Evolutionary conservation across 2,797 vertebrate species (phyloP).

Genomic region (Pseudotriccus pelzelni): DNA sequence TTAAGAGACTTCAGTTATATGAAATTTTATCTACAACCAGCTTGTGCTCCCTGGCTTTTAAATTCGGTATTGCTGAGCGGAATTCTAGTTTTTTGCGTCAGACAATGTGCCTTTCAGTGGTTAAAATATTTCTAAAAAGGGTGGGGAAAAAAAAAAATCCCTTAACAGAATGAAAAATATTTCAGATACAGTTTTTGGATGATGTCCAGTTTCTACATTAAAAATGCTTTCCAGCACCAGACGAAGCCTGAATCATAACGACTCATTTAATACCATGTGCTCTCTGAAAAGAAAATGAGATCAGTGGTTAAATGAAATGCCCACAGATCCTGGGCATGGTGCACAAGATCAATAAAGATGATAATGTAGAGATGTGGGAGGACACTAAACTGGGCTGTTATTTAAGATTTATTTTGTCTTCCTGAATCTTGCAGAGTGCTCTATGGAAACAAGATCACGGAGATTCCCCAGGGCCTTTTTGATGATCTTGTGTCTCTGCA

Average conservation of each 20-base stretch:
- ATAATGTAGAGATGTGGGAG: constrained; percentile 21
- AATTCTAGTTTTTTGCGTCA: not conserved
- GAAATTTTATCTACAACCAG: constrained; percentile 8
- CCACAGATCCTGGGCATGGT: constrained; percentile 32
- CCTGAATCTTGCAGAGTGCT: constrained; percentile 86
- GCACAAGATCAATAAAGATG: constrained; percentile 47
- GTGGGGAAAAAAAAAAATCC: not conserved
- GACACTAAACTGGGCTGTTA: constrained; percentile 32
- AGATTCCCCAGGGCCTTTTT: constrained; percentile 96
- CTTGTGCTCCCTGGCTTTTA: constrained; percentile 7
- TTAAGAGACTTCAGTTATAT: not conserved
- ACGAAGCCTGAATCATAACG: constrained; percentile 55
- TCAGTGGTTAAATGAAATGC: constrained; percentile 47
- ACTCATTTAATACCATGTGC: constrained; percentile 62
- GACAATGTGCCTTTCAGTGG: not conserved
- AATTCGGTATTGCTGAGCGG: not conserved
- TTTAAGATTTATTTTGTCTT: constrained; percentile 65
- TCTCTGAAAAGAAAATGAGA: constrained; percentile 46
- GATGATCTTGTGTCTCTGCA: constrained; percentile 95
- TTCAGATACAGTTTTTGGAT: constrained; percentile 51
- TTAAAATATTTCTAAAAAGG: not conserved
- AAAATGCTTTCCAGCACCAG: constrained; percentile 53
- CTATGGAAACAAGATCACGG: constrained; percentile 98
- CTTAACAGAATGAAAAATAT: constrained; percentile 37
- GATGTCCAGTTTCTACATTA: constrained; percentile 59